These are phyloP conservation scores for Rhizomys pruinosus DNA, from an alignment of 2,113 vertebrate species.

Conservation along the genomic window DNA sequence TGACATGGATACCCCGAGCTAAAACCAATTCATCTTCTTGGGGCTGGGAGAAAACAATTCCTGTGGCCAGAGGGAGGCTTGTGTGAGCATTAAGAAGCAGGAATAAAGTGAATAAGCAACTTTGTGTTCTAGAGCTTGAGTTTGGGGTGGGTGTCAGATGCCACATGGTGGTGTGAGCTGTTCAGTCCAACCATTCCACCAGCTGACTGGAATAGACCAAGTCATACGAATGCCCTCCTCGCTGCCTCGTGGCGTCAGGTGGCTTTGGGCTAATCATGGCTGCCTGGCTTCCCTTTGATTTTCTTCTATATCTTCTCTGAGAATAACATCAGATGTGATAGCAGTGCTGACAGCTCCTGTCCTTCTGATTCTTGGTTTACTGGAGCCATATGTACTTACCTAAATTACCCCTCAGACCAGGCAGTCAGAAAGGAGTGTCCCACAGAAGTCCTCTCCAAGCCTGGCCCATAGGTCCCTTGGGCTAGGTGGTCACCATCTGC, in stretches of 20 bases:
- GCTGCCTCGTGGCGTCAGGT: not conserved
- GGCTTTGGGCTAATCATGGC: not conserved
- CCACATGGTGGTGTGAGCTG: not conserved
- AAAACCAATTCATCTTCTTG: not conserved
- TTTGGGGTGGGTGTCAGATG: not conserved
- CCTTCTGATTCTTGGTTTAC: not conserved
- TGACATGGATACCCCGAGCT: fast-evolving
- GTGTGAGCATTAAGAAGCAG: not conserved
- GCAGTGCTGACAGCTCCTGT: not conserved
- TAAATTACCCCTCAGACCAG: not conserved
- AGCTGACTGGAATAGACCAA: not conserved
- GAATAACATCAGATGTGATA: not conserved
- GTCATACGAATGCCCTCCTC: not conserved
- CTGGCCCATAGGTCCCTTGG: not conserved
- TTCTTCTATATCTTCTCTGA: not conserved
- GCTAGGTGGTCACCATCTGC: not conserved
- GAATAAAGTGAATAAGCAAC: not conserved
- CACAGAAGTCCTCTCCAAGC: not conserved
- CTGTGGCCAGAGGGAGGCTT: not conserved
- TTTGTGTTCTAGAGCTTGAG: not conserved
- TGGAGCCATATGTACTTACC: not conserved
- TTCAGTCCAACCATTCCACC: not conserved
- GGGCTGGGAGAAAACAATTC: not conserved
- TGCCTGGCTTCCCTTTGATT: not conserved
- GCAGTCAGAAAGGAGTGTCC: not conserved